A percentile compares a stretch with the other conserved stretches of the same genome.
These are phyloP conservation scores for Pheosia tremula DNA, from an alignment of 2,888 invertebrate species.

Conservation along the genomic window DNA sequence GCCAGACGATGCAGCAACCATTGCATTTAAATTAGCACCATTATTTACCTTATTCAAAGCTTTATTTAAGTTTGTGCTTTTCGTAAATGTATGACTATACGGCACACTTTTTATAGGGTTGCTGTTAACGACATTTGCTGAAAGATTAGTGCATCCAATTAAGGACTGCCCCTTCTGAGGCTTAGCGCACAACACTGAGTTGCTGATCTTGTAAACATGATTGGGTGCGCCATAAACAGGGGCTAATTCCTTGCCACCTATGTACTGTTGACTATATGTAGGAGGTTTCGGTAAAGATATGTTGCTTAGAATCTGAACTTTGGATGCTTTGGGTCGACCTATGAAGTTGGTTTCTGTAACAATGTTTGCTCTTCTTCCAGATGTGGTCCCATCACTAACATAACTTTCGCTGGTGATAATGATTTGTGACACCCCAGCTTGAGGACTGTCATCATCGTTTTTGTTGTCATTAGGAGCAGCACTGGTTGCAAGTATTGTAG, in stretches of 20 bases:
- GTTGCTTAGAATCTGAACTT: conserved; percentile 81
- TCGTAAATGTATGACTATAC: conserved; percentile 73
- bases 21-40: conserved; percentile 78
- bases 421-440: conserved; percentile 73
- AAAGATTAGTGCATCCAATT: conserved; percentile 68
- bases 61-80: conserved; percentile 74
- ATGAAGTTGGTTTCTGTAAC: conserved; percentile 73
- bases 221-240: conserved; percentile 73
- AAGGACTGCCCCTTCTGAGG: conserved; percentile 72
- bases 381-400: conserved; percentile 63
- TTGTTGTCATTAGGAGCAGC: conserved; percentile 63
- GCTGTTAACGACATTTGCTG: conserved; percentile 67
- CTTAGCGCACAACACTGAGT: conserved; percentile 73
- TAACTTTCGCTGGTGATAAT: conserved; percentile 79
- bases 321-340: conserved; percentile 69
- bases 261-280: conserved; percentile 70
- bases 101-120: conserved; percentile 75
- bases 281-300: conserved; percentile 76
- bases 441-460: conserved; percentile 67
- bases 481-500: conserved; percentile 75
- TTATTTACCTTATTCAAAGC: conserved; percentile 74
- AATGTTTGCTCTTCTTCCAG: conserved; percentile 68
- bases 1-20: conserved; percentile 71
- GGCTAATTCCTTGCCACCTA: conserved; percentile 66
- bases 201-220: conserved; percentile 76